Conservation (phyloP, 2,888 invertebrate genomes). For the Lasioglossum zephyrum region DNA sequence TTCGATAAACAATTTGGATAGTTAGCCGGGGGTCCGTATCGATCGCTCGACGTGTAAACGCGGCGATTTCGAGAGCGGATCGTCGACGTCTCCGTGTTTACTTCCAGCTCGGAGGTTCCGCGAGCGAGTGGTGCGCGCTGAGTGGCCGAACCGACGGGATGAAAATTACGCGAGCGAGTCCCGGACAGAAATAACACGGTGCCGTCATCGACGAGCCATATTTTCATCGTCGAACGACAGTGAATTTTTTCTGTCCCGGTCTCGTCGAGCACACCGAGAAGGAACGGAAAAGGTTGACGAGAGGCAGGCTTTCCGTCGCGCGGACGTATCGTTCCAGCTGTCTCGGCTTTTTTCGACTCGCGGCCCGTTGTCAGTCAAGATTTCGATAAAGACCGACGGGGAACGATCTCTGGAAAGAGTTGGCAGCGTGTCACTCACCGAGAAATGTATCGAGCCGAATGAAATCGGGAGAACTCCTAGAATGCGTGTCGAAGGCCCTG, state of each 20-base stretch:
- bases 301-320: slow-evolving; percentile 64
- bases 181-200: slow-evolving; percentile 16
- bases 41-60: slow-evolving; percentile 1
- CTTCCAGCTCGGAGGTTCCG: neutral
- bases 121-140: neutral
- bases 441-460: too few species aligned
- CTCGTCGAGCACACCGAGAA: neutral
- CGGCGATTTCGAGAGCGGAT: neutral
- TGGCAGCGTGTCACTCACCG: neutral
- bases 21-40: slow-evolving; percentile 7
- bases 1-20: slow-evolving; percentile 25
- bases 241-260: slow-evolving; percentile 24
- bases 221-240: slow-evolving; percentile 36
- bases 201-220: slow-evolving; percentile 25
- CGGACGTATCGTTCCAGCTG: slow-evolving; percentile 53
- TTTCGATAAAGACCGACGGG: slow-evolving; percentile 41
- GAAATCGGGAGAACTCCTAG: too few species aligned
- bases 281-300: slow-evolving; percentile 57
- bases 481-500: too few species aligned
- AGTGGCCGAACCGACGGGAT: neutral
- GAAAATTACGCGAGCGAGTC: slow-evolving; percentile 14
- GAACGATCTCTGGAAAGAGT: neutral
- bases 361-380: slow-evolving; percentile 47
- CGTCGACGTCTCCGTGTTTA: slow-evolving; percentile 9
- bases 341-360: slow-evolving; percentile 32